Base-by-base conservation (phyloP, 2,888 invertebrate genomes). In the Emmelina monodactyla region DNA sequence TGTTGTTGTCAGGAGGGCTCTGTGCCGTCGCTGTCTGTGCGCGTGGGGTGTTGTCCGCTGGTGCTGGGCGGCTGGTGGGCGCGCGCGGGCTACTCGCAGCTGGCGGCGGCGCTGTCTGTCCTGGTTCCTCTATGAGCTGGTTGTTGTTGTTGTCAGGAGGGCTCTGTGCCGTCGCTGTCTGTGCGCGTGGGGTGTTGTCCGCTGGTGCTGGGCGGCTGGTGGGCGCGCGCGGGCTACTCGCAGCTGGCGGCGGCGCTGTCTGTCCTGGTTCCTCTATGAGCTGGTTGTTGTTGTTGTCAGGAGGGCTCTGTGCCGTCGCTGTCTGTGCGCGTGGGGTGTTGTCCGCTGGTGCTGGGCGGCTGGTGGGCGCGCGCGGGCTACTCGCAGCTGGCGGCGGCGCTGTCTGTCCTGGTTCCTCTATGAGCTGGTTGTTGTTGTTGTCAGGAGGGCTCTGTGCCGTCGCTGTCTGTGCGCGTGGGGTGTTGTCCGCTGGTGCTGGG, bases 281-380 rank as follows among this genome's bases (percentile, higher is more conserved):
- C n/a, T n/a, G n/a, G n/a, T n/a, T n/a, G n/a, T n/a, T n/a, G n/a
- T n/a, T n/a, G n/a, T n/a, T n/a, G n/a, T n/a, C 51, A 90, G 88
- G 87, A 89, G 40, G 86, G 86, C 37, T 80, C 82, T 32, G 79
- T 85, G 28, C 85, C 62, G 1, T 7, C 38, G 15, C 46, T 58
- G 39, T 79, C 83, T 31, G 83, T 94, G 12, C 89, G 88, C 63
- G 89, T 94, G 55, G 92, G 91, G 29, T 60, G 75, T 14, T 94
- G 95, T 75, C 75, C 82, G 13, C 72, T 94, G 22, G 62, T 80
- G 40, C 79, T 93, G 53, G 85, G 85, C 47, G 83, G 86, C 19
- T 96, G 95, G 93, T 83, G 83, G 32, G 79, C 85, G 38, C 86
- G 89, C 53, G 86, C 86, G 41, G 91, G 91, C 46, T 96, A 95